phyloP scores from a whole-genome alignment of 1,140 invertebrate genomes.

The Cydia amplana region DNA sequence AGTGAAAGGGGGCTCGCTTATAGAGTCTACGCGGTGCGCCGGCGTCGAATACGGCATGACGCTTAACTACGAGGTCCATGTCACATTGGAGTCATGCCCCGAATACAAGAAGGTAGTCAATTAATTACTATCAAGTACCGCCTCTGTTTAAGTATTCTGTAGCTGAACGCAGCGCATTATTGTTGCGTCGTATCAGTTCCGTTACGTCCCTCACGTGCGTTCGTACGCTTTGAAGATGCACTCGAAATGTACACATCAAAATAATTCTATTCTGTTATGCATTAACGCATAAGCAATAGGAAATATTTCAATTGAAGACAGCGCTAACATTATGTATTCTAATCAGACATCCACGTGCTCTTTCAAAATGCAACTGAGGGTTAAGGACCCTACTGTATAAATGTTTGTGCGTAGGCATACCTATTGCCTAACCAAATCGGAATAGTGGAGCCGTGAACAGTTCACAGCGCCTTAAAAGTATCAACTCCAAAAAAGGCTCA shows the following conservation, averaged over 20 bases:
- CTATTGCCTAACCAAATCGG: background rate
- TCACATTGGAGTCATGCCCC: constrained; percentile 78
- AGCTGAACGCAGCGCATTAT: constrained; percentile 11
- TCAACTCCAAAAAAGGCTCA: constrained; percentile 10
- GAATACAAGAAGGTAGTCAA: constrained; percentile 65
- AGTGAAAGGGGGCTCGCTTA: constrained; percentile 63
- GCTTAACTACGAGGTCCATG: constrained; percentile 80
- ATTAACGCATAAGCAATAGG: constrained; percentile 2
- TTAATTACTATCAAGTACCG: constrained; percentile 32
- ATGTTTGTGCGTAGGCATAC: background rate
- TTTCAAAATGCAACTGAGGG: background rate
- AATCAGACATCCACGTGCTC: background rate
- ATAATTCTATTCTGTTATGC: background rate
- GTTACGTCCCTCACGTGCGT: constrained; percentile 23
- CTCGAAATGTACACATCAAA: constrained; percentile 1
- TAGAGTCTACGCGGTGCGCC: constrained; percentile 76
- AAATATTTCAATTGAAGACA: background rate
- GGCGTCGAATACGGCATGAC: constrained; percentile 80
- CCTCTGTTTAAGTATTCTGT: constrained; percentile 24
- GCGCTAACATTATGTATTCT: constrained; percentile 5
- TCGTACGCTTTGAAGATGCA: constrained; percentile 15
- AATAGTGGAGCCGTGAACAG: background rate
- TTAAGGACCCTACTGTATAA: background rate
- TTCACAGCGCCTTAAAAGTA: constrained; percentile 4
- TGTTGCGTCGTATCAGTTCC: constrained; percentile 22